Evolutionary conservation across 1,140 invertebrate genomes (phyloP), one percentile per base, ranked within the genome.

Genomic region (Trypoxylus dichotomus): DNA sequence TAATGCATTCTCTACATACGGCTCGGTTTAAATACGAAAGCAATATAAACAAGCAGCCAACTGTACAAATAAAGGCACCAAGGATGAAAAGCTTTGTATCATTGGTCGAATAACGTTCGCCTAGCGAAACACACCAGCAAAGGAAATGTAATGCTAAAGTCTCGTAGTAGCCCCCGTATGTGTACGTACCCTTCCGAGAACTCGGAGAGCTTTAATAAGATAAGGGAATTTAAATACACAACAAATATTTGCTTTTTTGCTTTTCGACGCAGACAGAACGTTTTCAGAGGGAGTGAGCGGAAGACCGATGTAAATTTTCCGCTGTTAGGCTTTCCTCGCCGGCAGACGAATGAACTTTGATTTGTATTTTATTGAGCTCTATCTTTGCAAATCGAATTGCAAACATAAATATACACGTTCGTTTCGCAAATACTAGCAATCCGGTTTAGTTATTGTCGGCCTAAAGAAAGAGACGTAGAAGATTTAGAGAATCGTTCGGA

Each of bases 171-270:
- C 6, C 13, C 15, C 15, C 19, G 15, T 54, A 54, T 19, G 47
- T n/a, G 19, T 54, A 54, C 15, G 15, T 54, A 19, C 47, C 13
- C 29, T 24, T 21, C 72, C 3, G 21, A 43, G 21, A 29, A 15
- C 32, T 15, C 72, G 32, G 32, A 21, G n/a, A n/a, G 27, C 29
- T 74, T 41, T 41, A 74, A 74, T 74, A 74, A 74, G 72, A 74
- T 37, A 43, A 74, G 41, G 72, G 72, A 37, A 74, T 74, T 74
- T 74, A 74, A 74, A 74, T 74, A 37, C 41, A 74, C 72, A 43
- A 43, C 72, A 74, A 74, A 74, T 74, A 74, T 74, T 74, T 74
- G 72, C 25, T 74, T 29, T 68, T 68, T 68, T 68, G 60, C 60
- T 29, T 68, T 27, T 27, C 60, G 24, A 27, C 60, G 60, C 24